Evolutionary conservation across 2,113 vertebrate genomes (phyloP).

Genomic region (Actenoides lindsayi): DNA sequence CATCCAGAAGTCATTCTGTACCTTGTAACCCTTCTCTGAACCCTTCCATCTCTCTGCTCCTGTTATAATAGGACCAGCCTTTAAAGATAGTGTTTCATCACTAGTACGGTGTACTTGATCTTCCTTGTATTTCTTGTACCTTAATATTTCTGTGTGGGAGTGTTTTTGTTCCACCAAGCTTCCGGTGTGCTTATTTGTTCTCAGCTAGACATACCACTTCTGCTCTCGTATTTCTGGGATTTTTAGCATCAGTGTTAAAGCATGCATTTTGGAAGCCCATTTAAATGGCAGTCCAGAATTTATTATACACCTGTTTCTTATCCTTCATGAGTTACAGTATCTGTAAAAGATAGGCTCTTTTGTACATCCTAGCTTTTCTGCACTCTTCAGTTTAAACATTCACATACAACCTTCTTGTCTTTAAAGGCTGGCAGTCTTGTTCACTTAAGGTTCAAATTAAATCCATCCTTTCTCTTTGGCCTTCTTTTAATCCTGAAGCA

Average conservation of each 20-base stretch:
- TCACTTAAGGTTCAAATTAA: neutral
- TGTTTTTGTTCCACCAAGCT: neutral
- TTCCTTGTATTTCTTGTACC: neutral
- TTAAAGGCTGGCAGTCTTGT: neutral
- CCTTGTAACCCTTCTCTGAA: neutral
- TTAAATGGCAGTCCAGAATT: neutral
- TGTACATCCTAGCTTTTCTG: neutral
- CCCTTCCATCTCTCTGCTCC: neutral
- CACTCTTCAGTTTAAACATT: neutral
- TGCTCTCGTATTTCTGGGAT: neutral
- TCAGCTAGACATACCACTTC: neutral
- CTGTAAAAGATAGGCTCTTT: neutral
- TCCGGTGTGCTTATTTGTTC: neutral
- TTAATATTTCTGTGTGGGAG: neutral
- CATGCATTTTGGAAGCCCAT: neutral
- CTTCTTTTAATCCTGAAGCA: neutral
- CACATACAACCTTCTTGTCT: neutral
- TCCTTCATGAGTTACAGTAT: neutral
- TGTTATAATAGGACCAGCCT: neutral
- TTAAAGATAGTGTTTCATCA: neutral
- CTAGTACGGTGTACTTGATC: neutral
- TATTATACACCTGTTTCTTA: neutral
- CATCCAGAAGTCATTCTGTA: neutral
- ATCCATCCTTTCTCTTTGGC: neutral
- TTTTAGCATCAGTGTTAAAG: neutral